Evolutionary conservation across 2,888 invertebrate species (phyloP), one percentile per base, ranked within the genome.

Genomic region (Leucozona laternaria): DNA sequence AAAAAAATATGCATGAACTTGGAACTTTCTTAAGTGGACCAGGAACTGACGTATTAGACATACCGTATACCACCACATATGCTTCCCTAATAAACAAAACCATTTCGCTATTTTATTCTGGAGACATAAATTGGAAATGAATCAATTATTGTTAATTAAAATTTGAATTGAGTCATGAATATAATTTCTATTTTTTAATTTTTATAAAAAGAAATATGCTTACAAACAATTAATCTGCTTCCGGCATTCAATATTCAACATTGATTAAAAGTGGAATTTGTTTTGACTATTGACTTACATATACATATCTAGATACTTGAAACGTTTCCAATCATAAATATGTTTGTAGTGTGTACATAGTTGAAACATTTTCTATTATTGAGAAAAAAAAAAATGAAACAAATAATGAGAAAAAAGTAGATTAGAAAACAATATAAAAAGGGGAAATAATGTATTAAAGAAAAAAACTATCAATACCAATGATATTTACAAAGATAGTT

Each of bases 21-120:
- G 53, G 53, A 53, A 53, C 53, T 53, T 25, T 53, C 25, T 15
- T 25, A 53, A 53, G 53, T 53, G 53, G 15, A 15, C 7, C 53
- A 53, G 53, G 15, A 53, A 53, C 15, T 53, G 25, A 15, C 25
- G 22, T 17, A 17, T 17, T 10, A 43, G 2, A 37, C 4, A 5
- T 15, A 20, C 45, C 45, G 45, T 48, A 48, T 20, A 13, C 8
- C 15, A 17, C 34, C 10, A 37, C 7, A 7, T 1, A 43, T 6
- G 17, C 43, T 43, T 43, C 43, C 43, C n/a, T 43, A 43, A 17
- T 48, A 22, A 53, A 7, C 7, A 15, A 50, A 50, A 50, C 22
- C 11, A 22, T 53, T 53, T 25, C 5, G 11, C 13, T 50, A 20
- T 53, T 25, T 25, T 13, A 2, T 50, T 22, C 13, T 50, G 13